phyloP scores from a whole-genome alignment of 2,888 invertebrate genomes.

The Drosophila ustulata region DNA sequence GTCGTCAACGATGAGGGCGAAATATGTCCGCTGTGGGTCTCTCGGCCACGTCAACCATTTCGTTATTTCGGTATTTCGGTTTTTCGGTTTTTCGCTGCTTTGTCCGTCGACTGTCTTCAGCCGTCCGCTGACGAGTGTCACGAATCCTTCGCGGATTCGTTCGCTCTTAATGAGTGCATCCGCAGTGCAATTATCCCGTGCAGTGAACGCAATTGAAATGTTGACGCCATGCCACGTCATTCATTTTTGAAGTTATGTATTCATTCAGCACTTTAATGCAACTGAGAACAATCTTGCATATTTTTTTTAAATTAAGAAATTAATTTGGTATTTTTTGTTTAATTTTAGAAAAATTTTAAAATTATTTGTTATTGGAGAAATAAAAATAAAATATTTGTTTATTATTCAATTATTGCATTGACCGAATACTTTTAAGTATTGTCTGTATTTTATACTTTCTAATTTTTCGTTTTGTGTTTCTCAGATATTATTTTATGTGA shows the following conservation, averaged over 20 bases:
- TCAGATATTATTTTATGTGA: too few relatives aligned
- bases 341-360: too few relatives aligned
- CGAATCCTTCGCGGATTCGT: conserved; percentile 25
- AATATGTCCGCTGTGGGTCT: neutral
- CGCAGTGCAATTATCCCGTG: conserved; percentile 8
- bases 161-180: conserved; percentile 16
- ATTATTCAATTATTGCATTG: too few relatives aligned
- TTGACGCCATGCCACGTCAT: neutral
- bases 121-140: conserved; percentile 11
- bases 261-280: neutral
- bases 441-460: too few relatives aligned
- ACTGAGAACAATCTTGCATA: too few relatives aligned
- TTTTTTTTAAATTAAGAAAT: too few relatives aligned
- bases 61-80: too few relatives aligned
- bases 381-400: too few relatives aligned
- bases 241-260: neutral
- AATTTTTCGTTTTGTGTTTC: too few relatives aligned
- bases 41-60: conserved; percentile 14
- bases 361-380: too few relatives aligned
- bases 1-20: neutral
- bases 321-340: too few relatives aligned
- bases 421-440: too few relatives aligned
- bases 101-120: conserved; percentile 29
- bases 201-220: neutral
- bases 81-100: conserved; percentile 2